Conservation (phyloP, 2,888 invertebrate genomes). For the Loripinus fragilis region DNA sequence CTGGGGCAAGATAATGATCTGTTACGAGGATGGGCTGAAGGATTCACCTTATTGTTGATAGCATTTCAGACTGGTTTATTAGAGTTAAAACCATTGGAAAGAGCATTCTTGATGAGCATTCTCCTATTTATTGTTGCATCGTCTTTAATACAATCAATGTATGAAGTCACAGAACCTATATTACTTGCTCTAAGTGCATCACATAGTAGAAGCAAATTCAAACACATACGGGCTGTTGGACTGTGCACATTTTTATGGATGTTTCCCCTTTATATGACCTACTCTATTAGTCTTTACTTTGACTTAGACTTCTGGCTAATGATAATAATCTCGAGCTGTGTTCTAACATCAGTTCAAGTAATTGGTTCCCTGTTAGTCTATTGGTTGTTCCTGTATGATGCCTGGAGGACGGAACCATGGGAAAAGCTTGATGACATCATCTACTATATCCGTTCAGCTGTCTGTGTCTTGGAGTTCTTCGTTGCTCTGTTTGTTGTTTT, state of each 20-base stretch:
- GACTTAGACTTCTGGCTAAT: conserved; percentile 85
- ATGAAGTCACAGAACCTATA: conserved; percentile 85
- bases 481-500: conserved; percentile 85
- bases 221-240: conserved; percentile 83
- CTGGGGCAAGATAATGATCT: conserved; percentile 79
- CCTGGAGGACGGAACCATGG: conserved; percentile 82
- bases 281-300: conserved; percentile 83
- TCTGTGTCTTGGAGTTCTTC: conserved; percentile 84
- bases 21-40: conserved; percentile 85
- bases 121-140: conserved; percentile 85
- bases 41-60: conserved; percentile 85
- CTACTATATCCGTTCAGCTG: conserved; percentile 84
- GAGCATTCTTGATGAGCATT: conserved; percentile 85
- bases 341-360: conserved; percentile 84
- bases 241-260: conserved; percentile 83
- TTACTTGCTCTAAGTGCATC: conserved; percentile 84
- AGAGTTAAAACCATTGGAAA: conserved; percentile 84
- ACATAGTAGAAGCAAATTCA: conserved; percentile 79
- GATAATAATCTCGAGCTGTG: conserved; percentile 85
- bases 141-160: conserved; percentile 85
- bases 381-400: conserved; percentile 84
- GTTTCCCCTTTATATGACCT: conserved; percentile 84
- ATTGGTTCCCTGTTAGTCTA: conserved; percentile 85
- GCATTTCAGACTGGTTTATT: conserved; percentile 85
- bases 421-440: conserved; percentile 85